Evolutionary conservation across 1,140 invertebrate genomes (phyloP), one percentile per base, ranked within the genome.

Genomic region (Scaptomyza graminum): DNA sequence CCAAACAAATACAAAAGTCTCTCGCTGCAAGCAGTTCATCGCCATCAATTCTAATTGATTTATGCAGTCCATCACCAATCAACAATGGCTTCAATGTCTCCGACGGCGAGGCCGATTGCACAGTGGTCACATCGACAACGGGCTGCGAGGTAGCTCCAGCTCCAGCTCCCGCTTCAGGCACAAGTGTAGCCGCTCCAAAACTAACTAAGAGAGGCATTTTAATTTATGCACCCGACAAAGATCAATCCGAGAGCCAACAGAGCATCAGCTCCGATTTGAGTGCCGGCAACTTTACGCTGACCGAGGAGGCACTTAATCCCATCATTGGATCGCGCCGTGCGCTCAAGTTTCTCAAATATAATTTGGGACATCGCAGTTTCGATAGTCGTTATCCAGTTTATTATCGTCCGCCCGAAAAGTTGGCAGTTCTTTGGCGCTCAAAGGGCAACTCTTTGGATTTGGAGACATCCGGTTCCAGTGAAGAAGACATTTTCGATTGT

Each of bases 81-180:
- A 34, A 3, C 1, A 52, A 15, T 31, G 1, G 8, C 28, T 11
- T n/a, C 12, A 61, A 44, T 41, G 16, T 47, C 6, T 4, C 8
- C 5, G 55, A 51, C 8, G 49, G 55, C 13, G 88, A 90, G 39
- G 64, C 41, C 5, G 88, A 90, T 41, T 90, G 88, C 43, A 79
- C 88, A 1, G 59, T 84, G 9, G 88, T 90, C 11, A 84, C 88
- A 11, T 90, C 88, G 0, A 90, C 88, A 3, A 88, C 84, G 2
- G 22, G 54, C 8, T 65, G 67, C 37, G 83, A 81, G 8, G 15
- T 6, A 39, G 9, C 9, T 39, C 8, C 34, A n/a, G 37, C n/a
- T 41, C 47, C 57, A 31, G 22, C n/a, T 37, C 3, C 13, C 8
- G 9, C 34, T 9, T 34, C 31, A 2, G 2, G n/a, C n/a, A 34